phyloP scores from a whole-genome alignment of 2,888 invertebrate genomes.

The Cephus nigrinus region DNA sequence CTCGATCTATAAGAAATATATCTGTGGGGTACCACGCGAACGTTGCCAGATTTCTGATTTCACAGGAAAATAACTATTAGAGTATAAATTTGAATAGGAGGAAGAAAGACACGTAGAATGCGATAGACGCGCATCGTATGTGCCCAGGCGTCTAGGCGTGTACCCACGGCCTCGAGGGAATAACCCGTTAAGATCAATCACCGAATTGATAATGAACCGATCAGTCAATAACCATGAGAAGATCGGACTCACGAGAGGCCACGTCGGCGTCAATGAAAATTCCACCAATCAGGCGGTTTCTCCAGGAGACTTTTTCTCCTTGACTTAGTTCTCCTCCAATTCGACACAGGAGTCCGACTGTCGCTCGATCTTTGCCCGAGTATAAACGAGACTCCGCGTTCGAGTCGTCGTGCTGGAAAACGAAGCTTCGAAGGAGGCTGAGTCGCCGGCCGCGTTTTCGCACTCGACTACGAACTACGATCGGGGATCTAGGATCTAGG shows the following conservation, averaged over 20 bases:
- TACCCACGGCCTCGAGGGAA: not conserved
- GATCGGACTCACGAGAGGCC: not conserved
- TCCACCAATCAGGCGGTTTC: not conserved
- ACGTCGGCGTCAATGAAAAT: not conserved
- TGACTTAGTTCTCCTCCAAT: not conserved
- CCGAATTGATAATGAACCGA: not conserved
- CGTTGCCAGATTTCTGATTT: not conserved
- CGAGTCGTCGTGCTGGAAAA: not conserved
- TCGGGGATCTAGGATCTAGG: not conserved
- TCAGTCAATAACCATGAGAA: constrained; percentile 6
- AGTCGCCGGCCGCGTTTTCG: not conserved
- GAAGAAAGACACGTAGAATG: not conserved
- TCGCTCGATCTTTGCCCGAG: not conserved
- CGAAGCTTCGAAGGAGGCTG: not conserved
- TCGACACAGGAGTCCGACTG: not conserved
- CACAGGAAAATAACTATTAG: not conserved
- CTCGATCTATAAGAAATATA: not conserved
- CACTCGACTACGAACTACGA: not conserved
- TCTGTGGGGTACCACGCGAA: not conserved
- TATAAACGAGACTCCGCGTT: not conserved
- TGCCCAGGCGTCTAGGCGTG: not conserved
- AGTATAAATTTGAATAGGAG: not conserved
- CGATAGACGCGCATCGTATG: not conserved
- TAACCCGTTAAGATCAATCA: constrained; percentile 7
- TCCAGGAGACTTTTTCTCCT: not conserved